Percentiles rank a stretch among this genome's conserved stretches.
phyloP scores from a whole-genome alignment of 1,140 invertebrate genomes.

The Habropoda laboriosa region DNA sequence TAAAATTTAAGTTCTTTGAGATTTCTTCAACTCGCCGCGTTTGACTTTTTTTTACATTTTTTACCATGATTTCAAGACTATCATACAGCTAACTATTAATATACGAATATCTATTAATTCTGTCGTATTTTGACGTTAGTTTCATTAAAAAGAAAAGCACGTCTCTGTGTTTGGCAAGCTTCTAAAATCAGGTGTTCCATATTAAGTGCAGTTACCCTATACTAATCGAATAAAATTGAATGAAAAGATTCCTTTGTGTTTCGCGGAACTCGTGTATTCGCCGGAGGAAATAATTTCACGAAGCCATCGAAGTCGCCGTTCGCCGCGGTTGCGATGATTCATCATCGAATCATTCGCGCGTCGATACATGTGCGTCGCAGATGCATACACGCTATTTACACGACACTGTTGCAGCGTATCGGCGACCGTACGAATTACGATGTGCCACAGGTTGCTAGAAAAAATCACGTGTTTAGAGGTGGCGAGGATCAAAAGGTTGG shows the following conservation, averaged over 20 bases:
- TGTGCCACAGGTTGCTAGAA: neutral
- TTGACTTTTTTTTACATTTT: too few relatives aligned
- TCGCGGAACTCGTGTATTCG: neutral
- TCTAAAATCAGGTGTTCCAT: too few relatives aligned
- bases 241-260: neutral
- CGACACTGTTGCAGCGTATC: neutral
- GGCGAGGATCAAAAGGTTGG: neutral
- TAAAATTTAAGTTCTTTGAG: too few relatives aligned
- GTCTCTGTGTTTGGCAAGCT: too few relatives aligned
- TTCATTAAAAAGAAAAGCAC: too few relatives aligned
- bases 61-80: too few relatives aligned
- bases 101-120: too few relatives aligned
- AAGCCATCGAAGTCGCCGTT: neutral
- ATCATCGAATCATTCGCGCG: slow-evolving; percentile 51
- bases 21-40: too few relatives aligned
- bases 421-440: slow-evolving; percentile 2
- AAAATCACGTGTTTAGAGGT: neutral
- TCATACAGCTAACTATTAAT: too few relatives aligned
- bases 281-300: neutral
- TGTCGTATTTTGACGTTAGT: too few relatives aligned
- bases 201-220: too few relatives aligned
- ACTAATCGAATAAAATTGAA: neutral
- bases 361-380: slow-evolving; percentile 28
- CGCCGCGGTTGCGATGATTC: slow-evolving; percentile 35
- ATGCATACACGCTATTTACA: slow-evolving; percentile 19